Evolutionary conservation across 2,797 vertebrate genomes (phyloP).

Genomic region (Channa striata): DNA sequence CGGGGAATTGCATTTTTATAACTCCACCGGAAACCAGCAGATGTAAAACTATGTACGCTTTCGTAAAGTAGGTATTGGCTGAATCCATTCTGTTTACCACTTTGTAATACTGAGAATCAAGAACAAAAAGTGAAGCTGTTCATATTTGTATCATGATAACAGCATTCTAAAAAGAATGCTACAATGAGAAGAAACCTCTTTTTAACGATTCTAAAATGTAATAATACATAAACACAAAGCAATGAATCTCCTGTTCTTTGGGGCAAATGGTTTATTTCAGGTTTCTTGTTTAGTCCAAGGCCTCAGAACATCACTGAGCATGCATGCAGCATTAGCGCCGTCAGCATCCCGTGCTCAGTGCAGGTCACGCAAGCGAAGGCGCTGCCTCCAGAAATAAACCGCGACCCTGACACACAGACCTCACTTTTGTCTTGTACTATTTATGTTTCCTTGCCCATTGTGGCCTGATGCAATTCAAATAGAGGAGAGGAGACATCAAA

Average conservation of each 20-base stretch:
- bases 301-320: slow-evolving; percentile 18
- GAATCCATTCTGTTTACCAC: neutral
- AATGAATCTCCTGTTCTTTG: slow-evolving; percentile 8
- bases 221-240: neutral
- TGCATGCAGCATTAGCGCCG: slow-evolving; percentile 9
- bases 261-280: slow-evolving; percentile 7
- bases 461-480: slow-evolving; percentile 57
- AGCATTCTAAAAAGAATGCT: neutral
- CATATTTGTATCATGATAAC: neutral
- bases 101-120: neutral
- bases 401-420: slow-evolving; percentile 62
- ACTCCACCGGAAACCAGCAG: neutral
- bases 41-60: neutral
- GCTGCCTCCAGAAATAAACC: slow-evolving; percentile 54
- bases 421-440: slow-evolving; percentile 47
- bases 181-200: no score
- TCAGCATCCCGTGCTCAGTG: slow-evolving; percentile 20
- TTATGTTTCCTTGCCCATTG: slow-evolving; percentile 44
- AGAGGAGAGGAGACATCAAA: slow-evolving; percentile 65
- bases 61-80: neutral
- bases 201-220: no score
- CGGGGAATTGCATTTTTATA: neutral
- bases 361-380: slow-evolving; percentile 47
- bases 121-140: neutral
- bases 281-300: slow-evolving; percentile 16